A percentile compares a stretch with the other conserved stretches of the same genome.
These are phyloP conservation scores for Leptosomus discolor DNA, from an alignment of 2,113 vertebrate species.

Conservation along the genomic window DNA sequence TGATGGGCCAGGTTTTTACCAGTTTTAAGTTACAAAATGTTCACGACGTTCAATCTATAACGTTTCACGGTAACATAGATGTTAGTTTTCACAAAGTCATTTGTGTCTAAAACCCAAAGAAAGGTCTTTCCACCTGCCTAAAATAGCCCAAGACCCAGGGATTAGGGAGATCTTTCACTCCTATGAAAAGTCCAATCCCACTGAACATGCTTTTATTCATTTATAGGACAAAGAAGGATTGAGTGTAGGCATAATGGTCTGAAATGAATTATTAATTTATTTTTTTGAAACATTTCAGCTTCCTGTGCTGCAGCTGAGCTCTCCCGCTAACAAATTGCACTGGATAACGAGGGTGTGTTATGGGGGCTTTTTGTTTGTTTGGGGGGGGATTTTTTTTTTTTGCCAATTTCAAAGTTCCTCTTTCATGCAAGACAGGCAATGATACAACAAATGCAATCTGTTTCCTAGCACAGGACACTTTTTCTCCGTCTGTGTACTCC, in stretches of 20 bases:
- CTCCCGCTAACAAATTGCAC: neutral
- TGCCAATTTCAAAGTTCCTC: neutral
- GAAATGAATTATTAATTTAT: neutral
- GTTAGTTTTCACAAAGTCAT: neutral
- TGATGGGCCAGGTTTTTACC: neutral
- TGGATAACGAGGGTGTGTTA: rapidly evolving
- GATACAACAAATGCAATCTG: neutral
- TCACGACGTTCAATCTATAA: neutral
- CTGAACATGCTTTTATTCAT: neutral
- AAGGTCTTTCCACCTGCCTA: neutral
- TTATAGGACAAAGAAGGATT: neutral
- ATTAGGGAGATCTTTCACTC: neutral
- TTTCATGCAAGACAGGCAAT: neutral
- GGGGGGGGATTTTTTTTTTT: neutral
- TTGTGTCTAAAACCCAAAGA: neutral
- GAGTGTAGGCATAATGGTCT: neutral
- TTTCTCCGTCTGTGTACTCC: neutral
- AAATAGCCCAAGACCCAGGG: neutral
- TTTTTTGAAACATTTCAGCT: neutral
- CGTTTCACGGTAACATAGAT: neutral
- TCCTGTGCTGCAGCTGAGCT: neutral
- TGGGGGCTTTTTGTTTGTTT: neutral
- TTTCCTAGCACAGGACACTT: neutral
- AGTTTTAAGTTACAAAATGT: neutral
- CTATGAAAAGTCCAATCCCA: neutral